Percentiles rank a stretch among this genome's conserved stretches.
Evolutionary conservation across 2,888 invertebrate species (phyloP).

Genomic region (Troglohyphantes excavatus): DNA sequence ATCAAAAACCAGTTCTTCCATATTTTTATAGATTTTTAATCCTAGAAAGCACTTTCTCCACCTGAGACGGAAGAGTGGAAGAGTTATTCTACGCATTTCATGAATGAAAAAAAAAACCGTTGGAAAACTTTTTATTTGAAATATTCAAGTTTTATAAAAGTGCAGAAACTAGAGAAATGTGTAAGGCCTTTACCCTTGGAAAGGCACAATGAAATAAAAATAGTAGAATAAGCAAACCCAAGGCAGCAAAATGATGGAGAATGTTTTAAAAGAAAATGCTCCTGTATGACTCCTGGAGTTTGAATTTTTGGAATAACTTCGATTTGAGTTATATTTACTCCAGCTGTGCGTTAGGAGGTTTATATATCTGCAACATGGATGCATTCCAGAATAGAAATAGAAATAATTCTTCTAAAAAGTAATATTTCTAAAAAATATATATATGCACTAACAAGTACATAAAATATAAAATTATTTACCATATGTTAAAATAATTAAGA

Average conservation of each 20-base stretch:
- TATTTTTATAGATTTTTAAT: constrained; percentile 47
- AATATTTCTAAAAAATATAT: too few relatives aligned
- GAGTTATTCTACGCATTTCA: constrained; percentile 29
- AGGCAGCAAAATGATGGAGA: constrained; percentile 30
- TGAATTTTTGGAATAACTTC: constrained; percentile 12
- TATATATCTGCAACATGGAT: background rate
- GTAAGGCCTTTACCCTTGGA: constrained; percentile 8
- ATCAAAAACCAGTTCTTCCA: constrained; percentile 16
- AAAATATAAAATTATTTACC: too few relatives aligned
- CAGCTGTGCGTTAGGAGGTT: background rate
- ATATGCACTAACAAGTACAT: too few relatives aligned
- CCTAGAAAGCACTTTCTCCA: constrained; percentile 51
- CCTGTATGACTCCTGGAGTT: constrained; percentile 13
- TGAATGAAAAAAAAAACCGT: constrained; percentile 15
- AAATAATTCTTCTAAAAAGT: too few relatives aligned
- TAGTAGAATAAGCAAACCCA: background rate
- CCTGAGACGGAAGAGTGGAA: constrained; percentile 20
- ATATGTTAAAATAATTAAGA: too few relatives aligned
- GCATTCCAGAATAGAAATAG: too few relatives aligned
- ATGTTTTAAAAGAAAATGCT: constrained; percentile 36
- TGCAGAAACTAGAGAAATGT: background rate
- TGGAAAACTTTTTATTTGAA: constrained; percentile 40
- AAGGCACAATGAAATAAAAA: background rate
- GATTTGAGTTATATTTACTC: constrained; percentile 22
- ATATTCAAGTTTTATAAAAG: constrained; percentile 41